These are phyloP conservation scores for Parazoanthus swiftii DNA, from an alignment of 92 coral and sea anemone genomes.

Conservation along the genomic window DNA sequence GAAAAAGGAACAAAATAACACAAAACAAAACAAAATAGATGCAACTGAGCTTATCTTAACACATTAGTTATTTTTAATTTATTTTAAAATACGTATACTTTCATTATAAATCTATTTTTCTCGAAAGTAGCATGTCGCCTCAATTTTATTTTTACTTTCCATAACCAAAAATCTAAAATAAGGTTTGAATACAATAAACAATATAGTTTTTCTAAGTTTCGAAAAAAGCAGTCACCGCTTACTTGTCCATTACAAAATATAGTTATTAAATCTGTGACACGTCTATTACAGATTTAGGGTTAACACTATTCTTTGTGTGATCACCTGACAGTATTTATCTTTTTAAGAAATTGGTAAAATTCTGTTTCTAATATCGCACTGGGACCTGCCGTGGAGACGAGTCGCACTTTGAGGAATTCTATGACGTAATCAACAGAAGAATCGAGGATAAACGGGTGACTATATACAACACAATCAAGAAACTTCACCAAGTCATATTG, in stretches of 20 bases:
- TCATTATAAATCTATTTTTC: background rate
- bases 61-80: background rate
- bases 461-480: background rate
- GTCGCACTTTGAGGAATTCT: slow-evolving; percentile 13
- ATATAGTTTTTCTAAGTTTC: background rate
- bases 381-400: background rate
- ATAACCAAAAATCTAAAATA: background rate
- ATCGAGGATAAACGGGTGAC: background rate
- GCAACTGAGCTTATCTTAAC: background rate
- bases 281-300: slow-evolving; percentile 20
- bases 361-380: background rate
- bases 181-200: background rate
- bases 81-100: slow-evolving; percentile 17
- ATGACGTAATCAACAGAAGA: slow-evolving; percentile 9
- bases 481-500: background rate
- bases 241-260: slow-evolving; percentile 34
- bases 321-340: slow-evolving; percentile 22
- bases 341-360: slow-evolving; percentile 9
- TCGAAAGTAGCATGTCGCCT: background rate
- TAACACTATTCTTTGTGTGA: slow-evolving; percentile 30
- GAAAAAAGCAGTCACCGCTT: background rate
- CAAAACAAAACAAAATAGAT: background rate
- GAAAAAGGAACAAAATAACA: background rate
- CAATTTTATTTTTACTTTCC: background rate
- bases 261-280: slow-evolving; percentile 40